These are phyloP conservation scores for Chiloscyllium punctatum DNA, from an alignment of 2,797 vertebrate species.

Conservation along the genomic window DNA sequence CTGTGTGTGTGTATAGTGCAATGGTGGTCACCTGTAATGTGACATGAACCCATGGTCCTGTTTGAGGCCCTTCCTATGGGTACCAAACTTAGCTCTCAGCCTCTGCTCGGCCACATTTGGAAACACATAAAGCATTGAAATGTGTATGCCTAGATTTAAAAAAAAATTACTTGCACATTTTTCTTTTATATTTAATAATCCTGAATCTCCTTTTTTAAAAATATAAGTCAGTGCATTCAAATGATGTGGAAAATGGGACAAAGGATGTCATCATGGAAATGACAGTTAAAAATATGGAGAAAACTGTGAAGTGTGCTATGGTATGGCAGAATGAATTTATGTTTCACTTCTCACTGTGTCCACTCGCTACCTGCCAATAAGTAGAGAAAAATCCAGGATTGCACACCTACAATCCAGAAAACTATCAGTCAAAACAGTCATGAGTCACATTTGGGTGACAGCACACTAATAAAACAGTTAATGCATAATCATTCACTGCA, in stretches of 20 bases:
- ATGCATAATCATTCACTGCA: not conserved
- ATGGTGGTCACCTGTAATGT: no score
- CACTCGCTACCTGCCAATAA: not conserved
- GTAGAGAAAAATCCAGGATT: not conserved
- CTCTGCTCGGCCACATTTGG: not conserved
- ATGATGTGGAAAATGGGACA: not conserved
- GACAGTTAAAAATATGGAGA: not conserved
- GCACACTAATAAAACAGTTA: conserved; percentile 1
- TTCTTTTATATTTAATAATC: not conserved
- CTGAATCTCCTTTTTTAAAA: not conserved
- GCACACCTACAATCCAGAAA: not conserved
- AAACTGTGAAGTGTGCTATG: not conserved
- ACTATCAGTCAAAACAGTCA: not conserved
- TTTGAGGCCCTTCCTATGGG: no score
- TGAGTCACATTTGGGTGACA: conserved; percentile 5
- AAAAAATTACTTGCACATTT: not conserved
- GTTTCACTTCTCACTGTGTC: not conserved
- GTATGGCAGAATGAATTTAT: not conserved
- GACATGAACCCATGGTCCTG: no score
- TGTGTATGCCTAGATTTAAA: not conserved
- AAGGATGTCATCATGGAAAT: not conserved
- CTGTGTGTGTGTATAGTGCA: no score
- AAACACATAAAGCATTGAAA: not conserved
- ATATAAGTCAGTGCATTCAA: not conserved
- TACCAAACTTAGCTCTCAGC: no score